phyloP scores from a whole-genome alignment of 2,797 vertebrate genomes.

The Sebastes trivittatus region DNA sequence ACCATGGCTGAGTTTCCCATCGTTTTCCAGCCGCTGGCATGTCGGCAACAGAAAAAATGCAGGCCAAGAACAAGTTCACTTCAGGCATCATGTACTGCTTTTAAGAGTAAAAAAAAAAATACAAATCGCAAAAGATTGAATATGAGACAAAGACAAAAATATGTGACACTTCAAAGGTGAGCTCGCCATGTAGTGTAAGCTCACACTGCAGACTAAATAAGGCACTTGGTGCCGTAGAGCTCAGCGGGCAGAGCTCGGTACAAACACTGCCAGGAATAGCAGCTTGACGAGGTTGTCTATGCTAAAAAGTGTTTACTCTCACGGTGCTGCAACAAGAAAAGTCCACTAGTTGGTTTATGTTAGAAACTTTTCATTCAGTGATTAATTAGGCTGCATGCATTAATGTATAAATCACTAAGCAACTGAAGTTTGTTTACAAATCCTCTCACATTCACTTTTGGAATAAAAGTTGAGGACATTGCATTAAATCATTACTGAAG shows the following conservation, averaged over 20 bases:
- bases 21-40: slow-evolving; percentile 2
- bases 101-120: neutral
- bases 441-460: neutral
- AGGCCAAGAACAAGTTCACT: slow-evolving; percentile 33
- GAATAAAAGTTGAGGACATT: neutral
- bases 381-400: neutral
- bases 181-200: neutral
- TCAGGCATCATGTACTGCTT: neutral
- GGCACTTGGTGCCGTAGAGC: neutral
- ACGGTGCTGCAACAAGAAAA: neutral
- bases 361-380: neutral
- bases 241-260: neutral
- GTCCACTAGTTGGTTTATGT: neutral
- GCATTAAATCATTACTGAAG: neutral
- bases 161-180: neutral
- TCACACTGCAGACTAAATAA: slow-evolving; percentile 15
- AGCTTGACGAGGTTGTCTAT: neutral
- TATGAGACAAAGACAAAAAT: neutral
- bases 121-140: neutral
- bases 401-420: neutral
- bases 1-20: slow-evolving; percentile 4
- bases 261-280: slow-evolving; percentile 16
- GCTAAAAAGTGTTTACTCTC: neutral
- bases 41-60: neutral
- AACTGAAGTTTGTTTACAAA: neutral